Conservation (phyloP, 2,888 invertebrate species). For the Clitarchus hookeri region DNA sequence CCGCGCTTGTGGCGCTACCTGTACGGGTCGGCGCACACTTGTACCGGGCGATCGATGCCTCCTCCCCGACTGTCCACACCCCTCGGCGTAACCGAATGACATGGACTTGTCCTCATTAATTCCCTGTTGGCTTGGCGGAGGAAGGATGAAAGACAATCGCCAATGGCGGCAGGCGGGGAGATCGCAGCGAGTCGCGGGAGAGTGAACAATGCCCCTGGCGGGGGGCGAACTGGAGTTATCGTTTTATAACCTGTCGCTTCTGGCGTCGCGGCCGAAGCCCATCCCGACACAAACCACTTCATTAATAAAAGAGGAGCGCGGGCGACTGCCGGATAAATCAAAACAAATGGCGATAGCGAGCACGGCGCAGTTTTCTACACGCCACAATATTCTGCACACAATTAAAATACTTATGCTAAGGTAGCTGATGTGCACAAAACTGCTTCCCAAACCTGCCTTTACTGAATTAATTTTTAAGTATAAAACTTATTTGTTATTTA, state of each 20-base stretch:
- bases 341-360: too few relatives aligned
- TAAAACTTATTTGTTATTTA: too few relatives aligned
- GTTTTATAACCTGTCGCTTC: conserved; percentile 9
- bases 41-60: neutral
- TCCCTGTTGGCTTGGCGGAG: neutral
- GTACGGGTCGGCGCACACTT: neutral
- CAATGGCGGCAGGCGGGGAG: too few relatives aligned
- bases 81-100: neutral
- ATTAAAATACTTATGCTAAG: too few relatives aligned
- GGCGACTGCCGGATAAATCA: too few relatives aligned
- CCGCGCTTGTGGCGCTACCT: neutral
- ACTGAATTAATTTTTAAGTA: too few relatives aligned
- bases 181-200: too few relatives aligned
- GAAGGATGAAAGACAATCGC: neutral
- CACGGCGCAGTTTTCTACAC: too few relatives aligned
- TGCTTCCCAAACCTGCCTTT: too few relatives aligned
- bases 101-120: conserved; percentile 14
- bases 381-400: too few relatives aligned
- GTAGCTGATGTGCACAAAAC: too few relatives aligned
- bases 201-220: neutral
- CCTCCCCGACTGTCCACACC: neutral
- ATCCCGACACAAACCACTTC: neutral
- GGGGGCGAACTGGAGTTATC: neutral
- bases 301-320: neutral
- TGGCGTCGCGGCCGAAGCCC: neutral